Base-by-base conservation (phyloP, 2,797 vertebrate species). In the Nyctibius grandis region DNA sequence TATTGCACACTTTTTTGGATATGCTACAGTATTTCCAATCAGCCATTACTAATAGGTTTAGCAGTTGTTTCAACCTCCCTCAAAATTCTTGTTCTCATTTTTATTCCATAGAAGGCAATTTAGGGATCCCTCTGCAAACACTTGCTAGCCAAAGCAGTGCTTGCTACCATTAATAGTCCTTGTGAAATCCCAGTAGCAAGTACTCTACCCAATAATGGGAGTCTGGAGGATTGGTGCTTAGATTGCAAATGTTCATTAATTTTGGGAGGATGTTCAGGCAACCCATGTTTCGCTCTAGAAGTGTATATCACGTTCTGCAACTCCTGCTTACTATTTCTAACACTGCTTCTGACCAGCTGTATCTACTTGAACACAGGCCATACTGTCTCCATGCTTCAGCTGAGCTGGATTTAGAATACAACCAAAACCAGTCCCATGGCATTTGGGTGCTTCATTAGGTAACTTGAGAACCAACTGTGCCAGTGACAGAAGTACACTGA, bases 21-120 rank as follows among this genome's bases (percentile, higher is more conserved):
- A 72, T 15, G 38, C 53, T 88, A 61, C 72, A 80, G 48, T 80
- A 88, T 92, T 94, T 96, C 76, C 89, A 89, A 65, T 75, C 91
- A 84, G 42, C 50, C 34, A 7, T 72, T 69, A 73, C 28, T 93
- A 94, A 94, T 63, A 69, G 57, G 61, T 84, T 96, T 94, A 94
- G 79, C 75, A 91, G 92, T 91, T 88, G 64, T 70, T 92, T 88
- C 72, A 94, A 48, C 31, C 16, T 88, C 65, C n/a, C 63, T 85
- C 57, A 50, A 72, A 92, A 91, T 72, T 73, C 69, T 68, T 50
- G 11, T 64, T 92, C 76, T 91, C 23, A 20, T 73, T 94, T 91
- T 89, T 73, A 76, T 89, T 83, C 78, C 72, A 75, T 25, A 89
- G 60, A 84, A 95, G 73, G 59, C 42, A 84, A 72, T 65, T 86